phyloP scores from a whole-genome alignment of 2,888 invertebrate species.

The Onthophagus sagittarius region DNA sequence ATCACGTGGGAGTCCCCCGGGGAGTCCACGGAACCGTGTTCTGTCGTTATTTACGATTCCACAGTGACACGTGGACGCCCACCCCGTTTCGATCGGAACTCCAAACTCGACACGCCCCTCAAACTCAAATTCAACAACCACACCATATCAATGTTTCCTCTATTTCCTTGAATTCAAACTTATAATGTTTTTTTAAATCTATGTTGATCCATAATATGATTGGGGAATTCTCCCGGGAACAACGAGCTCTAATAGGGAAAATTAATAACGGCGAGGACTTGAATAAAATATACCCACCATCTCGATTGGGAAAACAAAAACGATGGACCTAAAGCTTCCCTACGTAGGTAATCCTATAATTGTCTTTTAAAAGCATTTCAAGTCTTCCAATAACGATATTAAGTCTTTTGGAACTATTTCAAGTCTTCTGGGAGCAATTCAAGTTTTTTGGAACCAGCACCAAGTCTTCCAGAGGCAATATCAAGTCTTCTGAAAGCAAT shows the following conservation, averaged over 20 bases:
- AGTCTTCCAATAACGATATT: no score
- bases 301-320: not conserved
- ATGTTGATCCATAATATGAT: no score
- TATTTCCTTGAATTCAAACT: no score
- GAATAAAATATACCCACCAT: conserved; percentile 5
- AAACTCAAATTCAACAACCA: not conserved
- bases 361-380: no score
- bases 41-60: conserved; percentile 42
- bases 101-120: not conserved
- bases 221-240: not conserved
- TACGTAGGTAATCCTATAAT: conserved; percentile 3
- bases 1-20: conserved; percentile 42
- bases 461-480: no score
- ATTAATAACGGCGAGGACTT: not conserved
- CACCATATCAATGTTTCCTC: not conserved
- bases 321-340: not conserved
- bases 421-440: no score
- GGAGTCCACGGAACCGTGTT: conserved; percentile 39
- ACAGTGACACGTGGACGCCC: conserved; percentile 18
- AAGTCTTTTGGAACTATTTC: no score
- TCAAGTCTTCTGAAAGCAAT: no score
- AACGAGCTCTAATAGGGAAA: not conserved
- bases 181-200: no score
- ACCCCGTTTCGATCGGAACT: not conserved
- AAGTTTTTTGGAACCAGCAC: no score